Evolutionary conservation across 2,113 vertebrate species (phyloP), one percentile per base, ranked within the genome.

Genomic region (Xiphophorus maculatus): DNA sequence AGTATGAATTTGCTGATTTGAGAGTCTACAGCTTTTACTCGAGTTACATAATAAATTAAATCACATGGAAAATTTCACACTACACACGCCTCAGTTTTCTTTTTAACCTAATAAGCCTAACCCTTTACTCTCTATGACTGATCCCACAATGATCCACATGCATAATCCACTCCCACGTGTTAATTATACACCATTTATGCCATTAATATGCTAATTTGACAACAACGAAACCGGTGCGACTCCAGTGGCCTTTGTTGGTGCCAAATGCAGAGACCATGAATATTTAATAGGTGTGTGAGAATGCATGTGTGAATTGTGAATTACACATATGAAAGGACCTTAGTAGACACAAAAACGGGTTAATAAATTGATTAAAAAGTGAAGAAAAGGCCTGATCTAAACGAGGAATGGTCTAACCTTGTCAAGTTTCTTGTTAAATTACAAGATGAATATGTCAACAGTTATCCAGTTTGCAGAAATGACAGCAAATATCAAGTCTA

Each of bases 121-220:
- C 81, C 79, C 80, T 79, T 83, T 86, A 76, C 89, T 82, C 74
- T 84, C 75, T 54, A 42, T 29, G 68, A 90, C 72, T 84, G 88
- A 91, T 88, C 84, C 33, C 71, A 91, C 89, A 92, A 76, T 63
- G 79, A 90, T 79, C 84, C 87, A 77, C 63, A 65, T n/a, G 76
- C 69, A 82, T 84, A 82, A 91, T 89, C 89, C 80, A 75, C 89
- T 86, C 90, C 84, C 71, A 83, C 84, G 33, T 87, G 87, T 90
- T 92, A 90, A 94, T 94, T 93, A 94, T 90, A 89, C 90, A 85
- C 86, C 72, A 81, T 82, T 90, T 89, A 93, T 80, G 65, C 83
- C 80, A 93, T 94, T 93, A 94, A 93, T 93, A 94, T 94, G 92
- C 67, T 90, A 93, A 93, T 93, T 76, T 63, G 61, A 64, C 67